phyloP scores from a whole-genome alignment of 2,797 vertebrate species.

The Sebastes nivosus region DNA sequence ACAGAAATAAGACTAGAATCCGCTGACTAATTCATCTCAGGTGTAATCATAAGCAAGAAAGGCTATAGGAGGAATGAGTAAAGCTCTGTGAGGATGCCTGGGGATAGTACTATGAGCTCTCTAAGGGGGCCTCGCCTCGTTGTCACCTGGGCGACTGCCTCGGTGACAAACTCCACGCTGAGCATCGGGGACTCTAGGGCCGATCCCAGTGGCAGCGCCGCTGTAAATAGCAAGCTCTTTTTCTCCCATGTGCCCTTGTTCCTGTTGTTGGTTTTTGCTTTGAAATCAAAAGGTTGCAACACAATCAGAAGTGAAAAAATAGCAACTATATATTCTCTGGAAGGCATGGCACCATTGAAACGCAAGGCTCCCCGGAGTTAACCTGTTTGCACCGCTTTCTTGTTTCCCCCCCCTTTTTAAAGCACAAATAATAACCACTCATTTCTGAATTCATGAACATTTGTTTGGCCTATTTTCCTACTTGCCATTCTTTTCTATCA shows the following conservation, averaged over 20 bases:
- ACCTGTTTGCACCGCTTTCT: slow-evolving; percentile 42
- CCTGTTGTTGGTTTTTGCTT: slow-evolving; percentile 42
- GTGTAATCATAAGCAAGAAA: not conserved
- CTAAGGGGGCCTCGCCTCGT: slow-evolving; percentile 24
- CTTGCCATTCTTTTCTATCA: slow-evolving; percentile 47
- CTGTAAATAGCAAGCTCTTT: slow-evolving; percentile 61
- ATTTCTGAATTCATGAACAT: slow-evolving; percentile 40
- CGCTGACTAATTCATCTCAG: slow-evolving; percentile 24
- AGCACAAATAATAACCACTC: slow-evolving; percentile 44
- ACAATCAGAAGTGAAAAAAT: slow-evolving; percentile 29
- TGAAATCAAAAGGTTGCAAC: slow-evolving; percentile 30
- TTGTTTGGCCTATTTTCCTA: slow-evolving; percentile 60
- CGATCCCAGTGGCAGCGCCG: slow-evolving; percentile 39
- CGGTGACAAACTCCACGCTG: slow-evolving; percentile 48
- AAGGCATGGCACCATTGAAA: slow-evolving; percentile 42
- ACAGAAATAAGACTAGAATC: slow-evolving; percentile 16
- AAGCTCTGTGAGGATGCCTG: not conserved
- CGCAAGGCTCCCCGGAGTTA: slow-evolving; percentile 42
- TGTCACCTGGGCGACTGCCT: slow-evolving; percentile 66
- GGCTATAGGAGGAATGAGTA: not conserved
- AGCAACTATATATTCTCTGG: slow-evolving; percentile 3
- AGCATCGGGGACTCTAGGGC: slow-evolving; percentile 44
- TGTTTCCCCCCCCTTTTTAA: not conserved
- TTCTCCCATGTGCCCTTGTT: slow-evolving; percentile 21
- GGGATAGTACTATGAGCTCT: slow-evolving; percentile 34